These are phyloP conservation scores for Rhinophrynus dorsalis DNA, from an alignment of 2,797 vertebrate genomes.

Conservation along the genomic window DNA sequence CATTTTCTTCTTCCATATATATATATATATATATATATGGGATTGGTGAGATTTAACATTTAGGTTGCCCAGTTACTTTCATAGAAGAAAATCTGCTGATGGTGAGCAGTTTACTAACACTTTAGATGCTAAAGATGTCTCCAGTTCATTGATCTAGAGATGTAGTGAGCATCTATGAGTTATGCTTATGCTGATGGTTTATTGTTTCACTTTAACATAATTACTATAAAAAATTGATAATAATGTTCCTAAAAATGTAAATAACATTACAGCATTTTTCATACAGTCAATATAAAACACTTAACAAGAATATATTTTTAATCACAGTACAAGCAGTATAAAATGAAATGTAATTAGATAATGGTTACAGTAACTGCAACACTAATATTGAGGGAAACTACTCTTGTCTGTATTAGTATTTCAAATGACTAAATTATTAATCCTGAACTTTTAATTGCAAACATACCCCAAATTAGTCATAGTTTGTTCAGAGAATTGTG, in stretches of 20 bases:
- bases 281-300: slow-evolving; percentile 11
- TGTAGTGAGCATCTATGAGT: too few relatives aligned
- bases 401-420: slow-evolving; percentile 36
- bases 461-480: slow-evolving; percentile 42
- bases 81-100: too few relatives aligned
- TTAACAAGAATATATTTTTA: slow-evolving; percentile 25
- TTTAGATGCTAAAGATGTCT: too few relatives aligned
- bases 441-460: slow-evolving; percentile 33
- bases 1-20: too few relatives aligned
- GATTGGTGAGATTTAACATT: too few relatives aligned
- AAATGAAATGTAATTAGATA: slow-evolving; percentile 46
- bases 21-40: too few relatives aligned
- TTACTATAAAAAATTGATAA: slow-evolving; percentile 5
- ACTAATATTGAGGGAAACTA: slow-evolving; percentile 30
- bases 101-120: too few relatives aligned
- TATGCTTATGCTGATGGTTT: too few relatives aligned
- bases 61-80: too few relatives aligned
- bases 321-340: slow-evolving; percentile 31
- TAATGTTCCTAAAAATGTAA: slow-evolving; percentile 5
- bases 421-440: slow-evolving; percentile 46
- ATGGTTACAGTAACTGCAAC: slow-evolving; percentile 41
- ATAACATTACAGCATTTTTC: slow-evolving; percentile 28
- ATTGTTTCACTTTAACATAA: background rate
- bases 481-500: slow-evolving; percentile 31
- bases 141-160: too few relatives aligned